These are phyloP conservation scores for Octonoba sinensis DNA, from an alignment of 2,888 invertebrate species.

Conservation along the genomic window DNA sequence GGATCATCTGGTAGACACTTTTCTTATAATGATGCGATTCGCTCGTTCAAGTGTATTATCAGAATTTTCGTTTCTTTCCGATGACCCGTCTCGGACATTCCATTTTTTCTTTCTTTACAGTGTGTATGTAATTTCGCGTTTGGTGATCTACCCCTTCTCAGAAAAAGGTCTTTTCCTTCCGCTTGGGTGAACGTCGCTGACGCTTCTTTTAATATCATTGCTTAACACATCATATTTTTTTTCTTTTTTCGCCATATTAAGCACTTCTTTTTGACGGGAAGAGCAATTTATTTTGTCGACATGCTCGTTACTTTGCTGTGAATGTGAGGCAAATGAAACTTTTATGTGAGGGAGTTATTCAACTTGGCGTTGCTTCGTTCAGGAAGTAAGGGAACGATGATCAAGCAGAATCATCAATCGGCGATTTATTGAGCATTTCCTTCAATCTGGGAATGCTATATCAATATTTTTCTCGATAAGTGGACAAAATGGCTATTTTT, in stretches of 20 bases:
- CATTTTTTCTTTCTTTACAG: slow-evolving; percentile 3
- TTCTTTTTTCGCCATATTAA: neutral
- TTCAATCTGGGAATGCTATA: too few relatives aligned
- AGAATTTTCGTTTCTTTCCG: slow-evolving; percentile 20
- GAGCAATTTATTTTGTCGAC: too few relatives aligned
- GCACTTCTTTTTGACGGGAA: too few relatives aligned
- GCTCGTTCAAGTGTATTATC: slow-evolving; percentile 30
- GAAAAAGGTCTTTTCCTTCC: slow-evolving; percentile 37
- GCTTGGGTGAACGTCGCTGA: slow-evolving; percentile 23
- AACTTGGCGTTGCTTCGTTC: too few relatives aligned
- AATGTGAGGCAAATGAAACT: too few relatives aligned
- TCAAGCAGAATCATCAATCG: too few relatives aligned
- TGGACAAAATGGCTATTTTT: too few relatives aligned
- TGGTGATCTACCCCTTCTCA: slow-evolving; percentile 2
- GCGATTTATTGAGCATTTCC: too few relatives aligned
- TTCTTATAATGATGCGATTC: slow-evolving; percentile 25
- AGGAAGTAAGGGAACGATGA: too few relatives aligned
- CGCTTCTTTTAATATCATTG: slow-evolving; percentile 26
- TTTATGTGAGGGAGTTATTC: too few relatives aligned
- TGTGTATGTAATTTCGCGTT: slow-evolving; percentile 26
- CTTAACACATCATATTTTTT: slow-evolving; percentile 26
- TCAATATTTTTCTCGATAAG: too few relatives aligned
- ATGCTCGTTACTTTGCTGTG: too few relatives aligned
- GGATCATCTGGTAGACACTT: slow-evolving; percentile 2
- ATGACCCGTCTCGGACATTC: slow-evolving; percentile 7